Conservation (phyloP, 2,888 invertebrate species). For the Abrostola tripartita region DNA sequence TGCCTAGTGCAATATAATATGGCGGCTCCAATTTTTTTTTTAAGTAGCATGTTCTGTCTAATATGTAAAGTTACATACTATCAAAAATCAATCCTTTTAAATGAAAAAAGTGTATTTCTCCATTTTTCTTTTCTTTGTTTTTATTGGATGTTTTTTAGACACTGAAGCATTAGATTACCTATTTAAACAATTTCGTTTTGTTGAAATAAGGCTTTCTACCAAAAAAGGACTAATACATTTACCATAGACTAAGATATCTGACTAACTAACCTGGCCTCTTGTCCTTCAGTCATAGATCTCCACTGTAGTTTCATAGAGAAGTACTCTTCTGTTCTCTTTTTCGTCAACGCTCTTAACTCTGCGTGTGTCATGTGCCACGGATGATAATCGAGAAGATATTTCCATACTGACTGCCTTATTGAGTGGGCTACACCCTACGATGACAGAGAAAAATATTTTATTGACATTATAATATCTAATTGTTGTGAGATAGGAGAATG, state of each 20-base stretch:
- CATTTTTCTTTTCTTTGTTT: too few species aligned
- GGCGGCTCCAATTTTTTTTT: too few species aligned
- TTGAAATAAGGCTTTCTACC: too few species aligned
- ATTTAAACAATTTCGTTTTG: too few species aligned
- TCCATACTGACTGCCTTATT: conserved; percentile 96
- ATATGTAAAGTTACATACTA: too few species aligned
- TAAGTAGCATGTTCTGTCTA: too few species aligned
- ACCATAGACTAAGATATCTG: neutral
- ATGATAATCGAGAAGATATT: conserved; percentile 96
- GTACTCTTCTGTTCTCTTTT: conserved; percentile 94
- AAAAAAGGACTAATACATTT: neutral
- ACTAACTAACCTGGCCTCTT: conserved; percentile 88
- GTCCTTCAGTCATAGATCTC: conserved; percentile 95
- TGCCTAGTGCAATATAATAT: too few species aligned
- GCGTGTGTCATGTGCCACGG: conserved; percentile 94
- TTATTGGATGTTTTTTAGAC: neutral
- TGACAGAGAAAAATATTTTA: conserved; percentile 12
- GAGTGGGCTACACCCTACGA: conserved; percentile 93
- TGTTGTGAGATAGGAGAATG: too few species aligned
- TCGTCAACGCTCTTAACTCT: conserved; percentile 91
- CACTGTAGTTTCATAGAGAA: conserved; percentile 99
- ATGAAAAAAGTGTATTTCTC: too few species aligned
- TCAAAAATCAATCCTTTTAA: too few species aligned
- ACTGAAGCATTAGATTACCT: neutral
- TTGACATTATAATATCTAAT: neutral